Evolutionary conservation across 2,113 vertebrate genomes (phyloP).

Genomic region (Crypturellus undulatus): DNA sequence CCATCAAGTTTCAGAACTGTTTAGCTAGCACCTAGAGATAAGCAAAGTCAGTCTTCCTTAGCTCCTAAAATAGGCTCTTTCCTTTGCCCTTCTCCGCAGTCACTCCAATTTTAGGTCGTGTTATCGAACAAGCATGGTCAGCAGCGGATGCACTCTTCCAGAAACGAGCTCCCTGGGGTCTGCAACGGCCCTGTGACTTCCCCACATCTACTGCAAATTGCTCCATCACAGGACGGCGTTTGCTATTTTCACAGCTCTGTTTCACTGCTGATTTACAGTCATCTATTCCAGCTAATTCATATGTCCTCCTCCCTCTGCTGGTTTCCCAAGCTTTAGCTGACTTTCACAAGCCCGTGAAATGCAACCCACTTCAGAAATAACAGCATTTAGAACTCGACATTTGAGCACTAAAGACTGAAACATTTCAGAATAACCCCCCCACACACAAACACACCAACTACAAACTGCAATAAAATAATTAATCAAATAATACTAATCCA

Average conservation of each 20-base stretch:
- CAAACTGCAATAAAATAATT: neutral
- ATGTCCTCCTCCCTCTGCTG: neutral
- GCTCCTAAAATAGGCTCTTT: neutral
- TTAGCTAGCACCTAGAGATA: neutral
- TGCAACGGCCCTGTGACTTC: neutral
- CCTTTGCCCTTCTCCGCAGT: neutral
- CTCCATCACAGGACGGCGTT: neutral
- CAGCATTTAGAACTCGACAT: neutral
- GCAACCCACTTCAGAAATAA: neutral
- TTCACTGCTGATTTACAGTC: neutral
- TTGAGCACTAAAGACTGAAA: neutral
- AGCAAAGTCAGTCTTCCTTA: neutral
- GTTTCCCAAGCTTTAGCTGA: neutral
- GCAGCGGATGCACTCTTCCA: neutral
- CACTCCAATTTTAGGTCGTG: neutral
- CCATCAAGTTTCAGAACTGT: neutral
- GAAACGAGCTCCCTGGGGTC: accelerated
- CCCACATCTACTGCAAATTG: neutral
- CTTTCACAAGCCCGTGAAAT: neutral
- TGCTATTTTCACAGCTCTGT: neutral
- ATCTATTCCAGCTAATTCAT: neutral
- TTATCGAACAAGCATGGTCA: neutral
- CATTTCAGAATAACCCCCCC: neutral
- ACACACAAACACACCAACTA: neutral
- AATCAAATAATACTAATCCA: neutral